phyloP scores from a whole-genome alignment of 2,113 vertebrate species.

The Burhinus bistriatus region DNA sequence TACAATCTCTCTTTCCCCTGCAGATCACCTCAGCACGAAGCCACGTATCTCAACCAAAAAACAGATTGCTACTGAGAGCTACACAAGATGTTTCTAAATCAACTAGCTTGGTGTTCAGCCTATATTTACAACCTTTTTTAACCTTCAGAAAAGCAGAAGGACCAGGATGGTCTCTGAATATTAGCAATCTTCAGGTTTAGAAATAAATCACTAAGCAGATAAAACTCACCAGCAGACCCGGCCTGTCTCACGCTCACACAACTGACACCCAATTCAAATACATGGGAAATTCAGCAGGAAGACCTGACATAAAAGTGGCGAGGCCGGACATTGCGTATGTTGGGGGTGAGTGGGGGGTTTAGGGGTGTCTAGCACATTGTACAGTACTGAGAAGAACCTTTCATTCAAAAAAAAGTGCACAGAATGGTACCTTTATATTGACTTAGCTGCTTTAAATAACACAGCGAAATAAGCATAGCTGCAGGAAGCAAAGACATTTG shows the following conservation, averaged over 20 bases:
- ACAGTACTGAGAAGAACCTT: background rate
- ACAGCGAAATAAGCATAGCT: background rate
- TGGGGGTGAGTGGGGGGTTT: background rate
- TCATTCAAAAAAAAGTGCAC: background rate
- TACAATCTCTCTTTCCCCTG: constrained; percentile 16
- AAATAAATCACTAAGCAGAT: background rate
- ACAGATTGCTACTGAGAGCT: background rate
- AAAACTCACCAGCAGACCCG: background rate
- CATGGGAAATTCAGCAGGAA: background rate
- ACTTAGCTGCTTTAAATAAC: background rate
- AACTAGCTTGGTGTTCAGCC: background rate
- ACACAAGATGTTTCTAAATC: constrained; percentile 23
- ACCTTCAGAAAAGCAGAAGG: constrained; percentile 6
- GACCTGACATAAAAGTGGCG: background rate
- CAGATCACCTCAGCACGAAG: constrained; percentile 45
- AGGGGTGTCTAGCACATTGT: background rate
- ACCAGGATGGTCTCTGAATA: background rate
- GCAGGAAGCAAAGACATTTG: background rate
- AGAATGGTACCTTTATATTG: background rate
- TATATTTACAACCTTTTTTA: background rate
- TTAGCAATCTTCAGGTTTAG: background rate
- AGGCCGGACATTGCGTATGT: background rate
- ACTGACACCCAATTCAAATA: background rate
- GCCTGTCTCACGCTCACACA: background rate
- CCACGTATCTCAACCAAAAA: background rate